phyloP scores from a whole-genome alignment of 2,888 invertebrate species.

The Hipparchia semele region DNA sequence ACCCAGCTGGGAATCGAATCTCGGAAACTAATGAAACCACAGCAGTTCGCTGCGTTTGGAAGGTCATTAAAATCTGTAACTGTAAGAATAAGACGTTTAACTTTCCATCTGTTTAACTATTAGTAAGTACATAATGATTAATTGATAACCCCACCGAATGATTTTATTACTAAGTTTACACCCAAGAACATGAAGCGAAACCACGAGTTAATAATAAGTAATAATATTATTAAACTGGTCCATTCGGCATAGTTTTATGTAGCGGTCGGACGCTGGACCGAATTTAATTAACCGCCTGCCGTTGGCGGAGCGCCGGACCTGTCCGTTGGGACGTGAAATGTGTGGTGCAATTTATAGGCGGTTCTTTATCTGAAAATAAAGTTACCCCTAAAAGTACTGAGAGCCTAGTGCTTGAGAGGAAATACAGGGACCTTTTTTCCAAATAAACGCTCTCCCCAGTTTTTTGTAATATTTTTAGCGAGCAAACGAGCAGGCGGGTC shows the following conservation, averaged over 20 bases:
- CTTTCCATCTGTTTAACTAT: slow-evolving; percentile 10
- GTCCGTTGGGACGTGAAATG: slow-evolving; percentile 59
- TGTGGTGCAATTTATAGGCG: slow-evolving; percentile 39
- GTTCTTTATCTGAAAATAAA: not conserved
- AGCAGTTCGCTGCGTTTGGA: too few relatives aligned
- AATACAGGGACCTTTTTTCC: too few relatives aligned
- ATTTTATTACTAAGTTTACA: slow-evolving; percentile 34
- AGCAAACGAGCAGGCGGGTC: too few relatives aligned
- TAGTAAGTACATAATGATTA: slow-evolving; percentile 31
- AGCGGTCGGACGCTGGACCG: slow-evolving; percentile 60
- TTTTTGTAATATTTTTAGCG: too few relatives aligned
- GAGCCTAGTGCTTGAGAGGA: too few relatives aligned
- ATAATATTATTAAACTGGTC: slow-evolving; percentile 58
- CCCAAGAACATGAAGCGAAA: slow-evolving; percentile 28
- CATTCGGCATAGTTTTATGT: slow-evolving; percentile 65
- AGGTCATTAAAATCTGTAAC: too few relatives aligned
- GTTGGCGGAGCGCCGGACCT: slow-evolving; percentile 55
- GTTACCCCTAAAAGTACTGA: too few relatives aligned
- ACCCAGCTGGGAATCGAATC: too few relatives aligned
- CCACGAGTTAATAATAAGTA: slow-evolving; percentile 48
- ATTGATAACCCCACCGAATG: slow-evolving; percentile 26
- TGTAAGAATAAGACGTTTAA: not conserved
- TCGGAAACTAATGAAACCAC: too few relatives aligned
- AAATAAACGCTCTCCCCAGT: too few relatives aligned
- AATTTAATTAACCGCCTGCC: slow-evolving; percentile 76